These are phyloP conservation scores for Chrysotoxum bicinctum DNA, from an alignment of 2,888 invertebrate species.

Conservation along the genomic window DNA sequence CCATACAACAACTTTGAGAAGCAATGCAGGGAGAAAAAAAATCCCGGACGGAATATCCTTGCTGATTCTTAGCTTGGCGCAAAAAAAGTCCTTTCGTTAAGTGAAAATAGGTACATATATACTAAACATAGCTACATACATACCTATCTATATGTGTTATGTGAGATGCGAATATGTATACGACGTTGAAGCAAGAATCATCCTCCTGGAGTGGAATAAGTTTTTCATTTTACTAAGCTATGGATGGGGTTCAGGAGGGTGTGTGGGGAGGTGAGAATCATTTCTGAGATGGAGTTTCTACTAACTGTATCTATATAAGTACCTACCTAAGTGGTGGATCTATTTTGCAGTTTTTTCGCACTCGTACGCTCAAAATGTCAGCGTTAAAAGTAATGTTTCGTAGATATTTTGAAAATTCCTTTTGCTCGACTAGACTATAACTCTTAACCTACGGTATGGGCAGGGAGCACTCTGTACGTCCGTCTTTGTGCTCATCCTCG, in stretches of 20 bases:
- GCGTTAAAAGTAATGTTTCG: slow-evolving; percentile 33
- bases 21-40: slow-evolving; percentile 33
- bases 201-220: slow-evolving; percentile 57
- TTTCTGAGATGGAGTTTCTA: slow-evolving; percentile 43
- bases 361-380: slow-evolving; percentile 65
- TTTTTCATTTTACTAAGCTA: slow-evolving; percentile 50
- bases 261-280: neutral
- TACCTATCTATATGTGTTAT: slow-evolving; percentile 37
- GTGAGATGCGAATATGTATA: slow-evolving; percentile 12
- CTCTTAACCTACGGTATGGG: slow-evolving; percentile 54
- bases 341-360: slow-evolving; percentile 54
- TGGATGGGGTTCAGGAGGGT: neutral
- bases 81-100: slow-evolving; percentile 67
- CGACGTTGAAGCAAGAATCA: neutral
- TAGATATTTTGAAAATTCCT: slow-evolving; percentile 61
- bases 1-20: slow-evolving; percentile 57
- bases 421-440: slow-evolving; percentile 48
- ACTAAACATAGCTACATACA: slow-evolving; percentile 1
- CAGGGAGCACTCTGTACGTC: neutral
- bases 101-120: slow-evolving; percentile 49
- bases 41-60: slow-evolving; percentile 53
- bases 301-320: slow-evolving; percentile 26
- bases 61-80: slow-evolving; percentile 39
- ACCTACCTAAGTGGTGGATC: slow-evolving; percentile 46
- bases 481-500: neutral